Conservation (phyloP, 2,888 invertebrate genomes). For the Melipona beecheii region DNA sequence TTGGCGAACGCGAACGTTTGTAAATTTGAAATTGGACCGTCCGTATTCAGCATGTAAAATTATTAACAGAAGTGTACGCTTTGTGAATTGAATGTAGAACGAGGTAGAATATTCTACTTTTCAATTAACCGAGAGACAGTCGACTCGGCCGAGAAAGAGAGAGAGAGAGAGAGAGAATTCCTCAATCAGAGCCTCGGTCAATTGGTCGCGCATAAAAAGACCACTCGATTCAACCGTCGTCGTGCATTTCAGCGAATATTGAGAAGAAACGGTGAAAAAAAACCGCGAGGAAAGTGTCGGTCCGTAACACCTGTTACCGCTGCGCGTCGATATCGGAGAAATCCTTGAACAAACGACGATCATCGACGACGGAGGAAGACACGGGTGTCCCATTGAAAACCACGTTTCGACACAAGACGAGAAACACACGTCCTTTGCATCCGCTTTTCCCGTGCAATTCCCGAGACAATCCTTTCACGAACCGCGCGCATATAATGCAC, state of each 20-base stretch:
- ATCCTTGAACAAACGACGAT: not conserved
- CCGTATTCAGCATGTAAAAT: too few relatives aligned
- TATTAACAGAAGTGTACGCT: too few relatives aligned
- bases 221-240: not conserved
- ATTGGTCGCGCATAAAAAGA: not conserved
- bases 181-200: not conserved
- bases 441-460: not conserved
- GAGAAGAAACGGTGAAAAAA: not conserved
- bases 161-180: not conserved
- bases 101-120: not conserved
- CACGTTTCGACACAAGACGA: not conserved
- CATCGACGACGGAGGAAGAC: not conserved
- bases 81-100: not conserved
- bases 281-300: not conserved
- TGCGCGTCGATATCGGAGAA: constrained; percentile 5
- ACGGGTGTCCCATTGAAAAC: not conserved
- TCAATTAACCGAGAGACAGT: not conserved
- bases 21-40: too few relatives aligned
- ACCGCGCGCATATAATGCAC: not conserved
- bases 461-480: not conserved
- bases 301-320: not conserved
- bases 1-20: too few relatives aligned
- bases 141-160: not conserved
- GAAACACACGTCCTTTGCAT: not conserved
- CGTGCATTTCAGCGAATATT: not conserved